Percentiles rank a stretch among this genome's conserved stretches.
These are phyloP conservation scores for Falco naumanni DNA, from an alignment of 2,797 vertebrate species.

Conservation along the genomic window DNA sequence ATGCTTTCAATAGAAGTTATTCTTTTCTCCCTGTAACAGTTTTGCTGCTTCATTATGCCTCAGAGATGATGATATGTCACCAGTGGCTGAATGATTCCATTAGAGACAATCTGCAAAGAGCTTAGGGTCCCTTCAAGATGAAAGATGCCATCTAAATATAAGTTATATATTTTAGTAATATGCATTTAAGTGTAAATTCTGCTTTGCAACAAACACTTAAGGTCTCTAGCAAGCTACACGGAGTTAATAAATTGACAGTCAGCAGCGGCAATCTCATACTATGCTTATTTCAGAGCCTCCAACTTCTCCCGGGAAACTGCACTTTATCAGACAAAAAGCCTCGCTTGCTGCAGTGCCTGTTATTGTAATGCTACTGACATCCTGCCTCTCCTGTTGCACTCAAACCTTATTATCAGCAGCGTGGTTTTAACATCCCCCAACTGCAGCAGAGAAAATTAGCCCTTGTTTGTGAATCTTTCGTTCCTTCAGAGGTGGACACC, in stretches of 20 bases:
- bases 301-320: constrained; percentile 55
- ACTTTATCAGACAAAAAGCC: constrained; percentile 51
- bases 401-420: constrained; percentile 36
- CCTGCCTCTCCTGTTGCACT: constrained; percentile 13
- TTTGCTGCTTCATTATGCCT: constrained; percentile 29
- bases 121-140: constrained; percentile 21
- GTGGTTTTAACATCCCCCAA: not conserved
- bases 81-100: constrained; percentile 23
- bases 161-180: constrained; percentile 50
- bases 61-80: constrained; percentile 10
- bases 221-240: constrained; percentile 13
- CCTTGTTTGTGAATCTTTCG: not conserved
- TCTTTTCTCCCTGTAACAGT: not conserved
- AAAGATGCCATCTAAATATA: constrained; percentile 28
- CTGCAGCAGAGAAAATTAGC: constrained; percentile 28
- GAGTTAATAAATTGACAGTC: constrained; percentile 59
- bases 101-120: constrained; percentile 26
- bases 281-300: constrained; percentile 27
- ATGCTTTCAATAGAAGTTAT: not conserved
- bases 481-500: not conserved
- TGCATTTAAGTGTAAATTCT: constrained; percentile 48
- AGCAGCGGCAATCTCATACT: constrained; percentile 19
- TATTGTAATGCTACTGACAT: constrained; percentile 55
- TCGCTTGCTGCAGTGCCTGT: constrained; percentile 24
- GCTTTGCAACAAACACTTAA: constrained; percentile 30